Base-by-base conservation (phyloP, 2,888 invertebrate genomes). In the Steinernema carpocapsae region DNA sequence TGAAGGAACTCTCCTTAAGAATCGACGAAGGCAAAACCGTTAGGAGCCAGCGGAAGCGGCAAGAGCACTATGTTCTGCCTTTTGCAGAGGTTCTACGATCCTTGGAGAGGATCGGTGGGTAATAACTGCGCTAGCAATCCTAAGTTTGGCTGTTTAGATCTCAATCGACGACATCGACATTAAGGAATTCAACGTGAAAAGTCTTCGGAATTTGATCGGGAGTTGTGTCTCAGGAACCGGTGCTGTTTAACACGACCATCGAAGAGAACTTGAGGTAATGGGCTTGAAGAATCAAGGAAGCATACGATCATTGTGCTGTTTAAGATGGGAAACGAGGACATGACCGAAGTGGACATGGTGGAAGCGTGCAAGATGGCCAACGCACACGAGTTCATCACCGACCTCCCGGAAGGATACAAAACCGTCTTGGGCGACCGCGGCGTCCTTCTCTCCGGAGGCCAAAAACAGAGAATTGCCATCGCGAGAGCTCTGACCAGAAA, bases 171-270 rank as follows among this genome's bases (percentile, higher is more conserved):
- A 88, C 0, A 77, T 78, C 6, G 85, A 89, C 75, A 83, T 90
- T 4, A 85, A 84, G 24, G 84, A 87, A 2, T 79, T 90, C 26
- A 90, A 90, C 77, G 80, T 90, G 12, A 88, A 88, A n/a, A 89
- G 89, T 88, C 83, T 90, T 56, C 80, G 90, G 59, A 83, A 86
- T 22, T 74, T 83, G 19, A 84, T 89, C 45, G n/a, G 88, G 88
- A 10, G 84, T 88, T 14, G 89, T 89, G 7, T 79, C 78, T 6
- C 85, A 85, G 51, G 85, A 91, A 81, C 90, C 91, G 4, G 91
- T 94, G 6, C 90, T 95, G 14, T 91, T 91, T 84, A 90, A 88
- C 37, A 88, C 88, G 0, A 88, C 89, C 3, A 90, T 91, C 73
- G 82, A 86, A 2, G 79, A 90, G 48, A 90, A 90, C 77, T 82